Conservation (phyloP, 2,797 vertebrate species). For the Arrhamphus sclerolepis region DNA sequence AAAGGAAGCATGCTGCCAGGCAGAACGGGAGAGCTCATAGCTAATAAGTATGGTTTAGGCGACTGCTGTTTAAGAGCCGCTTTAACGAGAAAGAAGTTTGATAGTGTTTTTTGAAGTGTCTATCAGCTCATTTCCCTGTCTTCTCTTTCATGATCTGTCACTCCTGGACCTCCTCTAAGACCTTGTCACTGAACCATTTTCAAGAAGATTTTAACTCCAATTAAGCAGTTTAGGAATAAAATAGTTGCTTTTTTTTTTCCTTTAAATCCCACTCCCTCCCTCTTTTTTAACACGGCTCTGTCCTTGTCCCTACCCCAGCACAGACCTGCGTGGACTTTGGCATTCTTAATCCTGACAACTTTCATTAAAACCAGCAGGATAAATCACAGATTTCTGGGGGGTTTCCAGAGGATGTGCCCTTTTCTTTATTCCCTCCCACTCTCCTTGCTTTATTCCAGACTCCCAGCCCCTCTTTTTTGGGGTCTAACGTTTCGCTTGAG, state of each 20-base stretch:
- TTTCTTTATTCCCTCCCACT: neutral
- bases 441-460: constrained; percentile 26
- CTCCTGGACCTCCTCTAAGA: constrained; percentile 31
- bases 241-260: constrained; percentile 38
- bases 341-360: constrained; percentile 68
- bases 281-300: neutral
- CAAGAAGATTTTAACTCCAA: constrained; percentile 42
- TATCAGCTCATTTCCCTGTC: constrained; percentile 20
- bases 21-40: constrained; percentile 27
- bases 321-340: constrained; percentile 36
- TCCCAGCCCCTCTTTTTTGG: constrained; percentile 38
- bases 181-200: constrained; percentile 26
- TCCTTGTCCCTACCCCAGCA: constrained; percentile 13
- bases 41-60: constrained; percentile 45
- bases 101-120: constrained; percentile 5
- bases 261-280: constrained; percentile 16
- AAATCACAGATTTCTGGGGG: constrained; percentile 70
- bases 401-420: constrained; percentile 60
- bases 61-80: neutral
- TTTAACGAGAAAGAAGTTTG: too few relatives aligned
- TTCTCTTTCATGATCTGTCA: constrained; percentile 23
- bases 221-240: constrained; percentile 39
- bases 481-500: constrained; percentile 59
- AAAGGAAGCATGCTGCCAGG: constrained; percentile 9
- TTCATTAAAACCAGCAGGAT: constrained; percentile 70